Evolutionary conservation across 2,888 invertebrate genomes (phyloP).

Genomic region (Drosophila robusta): DNA sequence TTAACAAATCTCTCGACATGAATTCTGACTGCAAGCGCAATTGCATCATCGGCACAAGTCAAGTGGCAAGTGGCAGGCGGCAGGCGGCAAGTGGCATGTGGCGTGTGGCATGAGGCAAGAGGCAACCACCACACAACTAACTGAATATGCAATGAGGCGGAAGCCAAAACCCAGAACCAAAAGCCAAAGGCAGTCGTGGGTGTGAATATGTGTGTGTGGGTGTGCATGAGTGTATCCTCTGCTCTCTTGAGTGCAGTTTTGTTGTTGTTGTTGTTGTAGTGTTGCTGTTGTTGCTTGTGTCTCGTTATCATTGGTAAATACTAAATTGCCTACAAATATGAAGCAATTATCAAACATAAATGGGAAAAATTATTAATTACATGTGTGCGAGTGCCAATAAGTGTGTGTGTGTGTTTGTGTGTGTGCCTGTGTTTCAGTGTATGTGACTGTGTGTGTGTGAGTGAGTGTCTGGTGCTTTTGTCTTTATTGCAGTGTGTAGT

Average conservation of each 20-base stretch:
- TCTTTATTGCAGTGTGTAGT: constrained; percentile 22
- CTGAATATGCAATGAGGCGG: constrained; percentile 77
- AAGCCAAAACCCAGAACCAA: constrained; percentile 37
- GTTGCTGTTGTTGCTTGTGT: constrained; percentile 22
- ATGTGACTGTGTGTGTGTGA: constrained; percentile 7
- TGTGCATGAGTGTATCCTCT: neutral
- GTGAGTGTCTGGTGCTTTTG: neutral
- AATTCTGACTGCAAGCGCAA: constrained; percentile 33
- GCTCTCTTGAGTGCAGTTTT: constrained; percentile 47
- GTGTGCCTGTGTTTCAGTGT: constrained; percentile 5
- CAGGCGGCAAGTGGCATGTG: constrained; percentile 23
- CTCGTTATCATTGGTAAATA: constrained; percentile 74
- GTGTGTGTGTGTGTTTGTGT: constrained; percentile 5
- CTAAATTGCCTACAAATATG: constrained; percentile 76
- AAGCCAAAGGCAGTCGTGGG: constrained; percentile 7
- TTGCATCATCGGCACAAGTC: constrained; percentile 44
- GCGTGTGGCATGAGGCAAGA: constrained; percentile 15
- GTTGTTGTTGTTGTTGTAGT: constrained; percentile 9
- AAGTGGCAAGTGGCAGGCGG: constrained; percentile 36
- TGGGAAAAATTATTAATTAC: constrained; percentile 75
- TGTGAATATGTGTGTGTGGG: constrained; percentile 1
- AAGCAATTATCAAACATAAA: constrained; percentile 74
- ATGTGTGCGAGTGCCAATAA: constrained; percentile 12
- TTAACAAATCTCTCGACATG: constrained; percentile 43
- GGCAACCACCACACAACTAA: constrained; percentile 47